Evolutionary conservation across 2,888 invertebrate genomes (phyloP).

Genomic region (Autographa pulchrina): DNA sequence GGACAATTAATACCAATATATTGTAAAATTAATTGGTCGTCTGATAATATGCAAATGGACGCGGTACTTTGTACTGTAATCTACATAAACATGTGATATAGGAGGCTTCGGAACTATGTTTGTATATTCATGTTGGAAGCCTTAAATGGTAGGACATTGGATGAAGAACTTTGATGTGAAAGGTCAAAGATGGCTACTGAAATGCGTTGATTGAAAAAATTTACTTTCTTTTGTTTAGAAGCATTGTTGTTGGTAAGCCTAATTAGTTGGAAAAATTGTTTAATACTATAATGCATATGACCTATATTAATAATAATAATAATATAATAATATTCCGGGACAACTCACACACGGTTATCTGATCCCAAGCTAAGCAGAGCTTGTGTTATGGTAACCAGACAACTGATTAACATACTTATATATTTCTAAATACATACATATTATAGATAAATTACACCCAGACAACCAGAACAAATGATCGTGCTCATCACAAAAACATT

Average conservation of each 20-base stretch:
- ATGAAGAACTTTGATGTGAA: not conserved
- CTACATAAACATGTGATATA: conserved; percentile 57
- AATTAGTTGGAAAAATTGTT: too few species aligned
- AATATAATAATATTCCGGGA: too few species aligned
- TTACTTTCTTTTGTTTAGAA: not conserved
- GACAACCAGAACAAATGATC: too few species aligned
- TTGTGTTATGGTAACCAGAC: too few species aligned
- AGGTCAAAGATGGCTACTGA: not conserved
- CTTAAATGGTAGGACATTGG: not conserved
- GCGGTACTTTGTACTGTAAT: conserved; percentile 67
- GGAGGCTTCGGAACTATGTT: conserved; percentile 31
- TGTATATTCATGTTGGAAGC: conserved; percentile 19
- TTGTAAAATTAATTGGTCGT: conserved; percentile 81
- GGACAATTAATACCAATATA: conserved; percentile 78
- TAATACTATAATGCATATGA: too few species aligned
- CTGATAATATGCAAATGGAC: conserved; percentile 81
- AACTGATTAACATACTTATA: too few species aligned
- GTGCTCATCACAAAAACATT: too few species aligned
- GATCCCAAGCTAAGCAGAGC: too few species aligned
- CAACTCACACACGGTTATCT: too few species aligned
- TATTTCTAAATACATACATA: too few species aligned
- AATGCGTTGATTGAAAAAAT: not conserved
- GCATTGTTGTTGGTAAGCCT: not conserved
- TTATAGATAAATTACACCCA: too few species aligned
- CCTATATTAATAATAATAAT: too few species aligned